A percentile compares a stretch with the other conserved stretches of the same genome.
Conservation (phyloP, 2,113 vertebrate species). For the Phrynosoma blainvillii region DNA sequence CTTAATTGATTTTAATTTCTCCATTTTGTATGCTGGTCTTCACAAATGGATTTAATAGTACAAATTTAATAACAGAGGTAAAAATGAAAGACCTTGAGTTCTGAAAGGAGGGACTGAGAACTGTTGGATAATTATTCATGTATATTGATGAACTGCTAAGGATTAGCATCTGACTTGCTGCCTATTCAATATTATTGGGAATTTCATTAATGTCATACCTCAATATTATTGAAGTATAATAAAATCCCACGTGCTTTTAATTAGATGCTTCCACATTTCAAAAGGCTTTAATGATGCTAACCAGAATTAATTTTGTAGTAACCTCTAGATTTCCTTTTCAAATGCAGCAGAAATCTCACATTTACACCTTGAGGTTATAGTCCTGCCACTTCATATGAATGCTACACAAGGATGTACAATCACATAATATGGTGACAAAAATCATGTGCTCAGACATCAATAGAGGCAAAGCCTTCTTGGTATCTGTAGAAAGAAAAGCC, state of each 20-base stretch:
- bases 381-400: neutral
- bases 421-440: too few relatives aligned
- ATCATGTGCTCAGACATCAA: neutral
- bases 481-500: neutral
- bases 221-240: neutral
- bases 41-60: conserved; percentile 16
- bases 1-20: conserved; percentile 39
- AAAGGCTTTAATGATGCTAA: conserved; percentile 13
- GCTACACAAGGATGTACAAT: neutral
- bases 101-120: neutral
- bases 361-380: neutral
- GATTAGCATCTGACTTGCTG: neutral
- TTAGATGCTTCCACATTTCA: neutral
- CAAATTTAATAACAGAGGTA: neutral
- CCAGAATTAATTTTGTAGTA: neutral
- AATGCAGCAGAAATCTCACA: neutral
- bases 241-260: neutral
- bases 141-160: neutral
- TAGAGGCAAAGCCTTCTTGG: neutral
- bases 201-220: neutral
- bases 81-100: conserved; percentile 31
- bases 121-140: conserved; percentile 30
- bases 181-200: neutral
- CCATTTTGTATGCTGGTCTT: neutral
- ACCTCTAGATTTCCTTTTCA: neutral